Base-by-base conservation (phyloP, 2,888 invertebrate species). In the Petrophora chlorosata region DNA sequence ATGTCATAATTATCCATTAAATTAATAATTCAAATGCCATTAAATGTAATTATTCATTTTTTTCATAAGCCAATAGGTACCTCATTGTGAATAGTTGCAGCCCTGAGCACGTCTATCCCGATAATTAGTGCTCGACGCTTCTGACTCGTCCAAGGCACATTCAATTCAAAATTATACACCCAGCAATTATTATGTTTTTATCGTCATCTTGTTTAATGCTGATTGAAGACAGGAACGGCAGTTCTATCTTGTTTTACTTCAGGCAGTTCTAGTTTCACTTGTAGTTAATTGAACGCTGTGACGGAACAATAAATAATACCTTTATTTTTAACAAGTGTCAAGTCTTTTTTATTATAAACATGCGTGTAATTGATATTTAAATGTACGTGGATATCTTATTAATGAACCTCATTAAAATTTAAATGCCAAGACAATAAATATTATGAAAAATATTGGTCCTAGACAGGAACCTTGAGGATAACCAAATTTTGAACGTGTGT, bases 161-260 rank as follows among this genome's bases (percentile, higher is more conserved):
- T 70, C 66, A 64, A 67, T 70, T 67, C 55, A 64, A 68, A 65
- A 69, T 73, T 68, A 68, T 69, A 46, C 62, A 69, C 62, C 61
- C 61, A 61, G 57, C 67, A 63, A 57, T 65, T 61, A 65, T 70
- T 62, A 63, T 51, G 55, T 75, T 76, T 76, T 76, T 76, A 68
- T 55, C 42, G 40, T 32, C 48, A 49, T 48, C 54, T 38, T 57
- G 51, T 59, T 62, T 61, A 61, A 64, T 65, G 54, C 49, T 54
- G 52, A 58, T 60, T 41, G 48, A 33, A 53, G 47, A 38, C 52
- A 48, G 50, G 55, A 63, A 55, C 38, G 40, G 47, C 39, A 51
- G 47, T 56, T 34, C 28, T 30, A 13, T 28, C 22, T 40, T 25
- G 33, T 28, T 30, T 22, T 16, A 15, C 38, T 33, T 14, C 32